Conservation (phyloP, 1,140 invertebrate genomes). For the Eurosta solidaginis region DNA sequence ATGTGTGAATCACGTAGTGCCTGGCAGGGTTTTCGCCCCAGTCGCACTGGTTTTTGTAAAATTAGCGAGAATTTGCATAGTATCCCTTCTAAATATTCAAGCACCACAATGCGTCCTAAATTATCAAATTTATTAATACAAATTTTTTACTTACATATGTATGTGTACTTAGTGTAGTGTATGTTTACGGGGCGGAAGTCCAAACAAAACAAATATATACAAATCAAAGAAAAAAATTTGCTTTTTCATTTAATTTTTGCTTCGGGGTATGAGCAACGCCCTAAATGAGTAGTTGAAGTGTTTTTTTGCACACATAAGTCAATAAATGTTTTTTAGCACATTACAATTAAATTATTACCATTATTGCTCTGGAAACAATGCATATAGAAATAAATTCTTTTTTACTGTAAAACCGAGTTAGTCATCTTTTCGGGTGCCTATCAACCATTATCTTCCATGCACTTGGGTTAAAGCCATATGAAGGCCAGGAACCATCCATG, state of each 20-base stretch:
- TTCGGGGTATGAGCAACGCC: neutral
- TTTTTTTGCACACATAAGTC: neutral
- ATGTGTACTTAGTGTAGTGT: too few species aligned
- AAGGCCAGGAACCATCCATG: too few species aligned
- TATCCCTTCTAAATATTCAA: neutral
- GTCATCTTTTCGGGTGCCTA: too few species aligned
- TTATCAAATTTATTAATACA: conserved; percentile 23
- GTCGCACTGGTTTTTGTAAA: neutral
- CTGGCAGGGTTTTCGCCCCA: neutral
- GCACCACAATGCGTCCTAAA: conserved; percentile 24
- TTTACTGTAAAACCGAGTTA: neutral
- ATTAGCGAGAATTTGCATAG: neutral
- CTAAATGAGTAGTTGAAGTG: neutral
- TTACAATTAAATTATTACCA: neutral
- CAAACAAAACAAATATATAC: neutral
- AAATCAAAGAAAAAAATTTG: neutral
- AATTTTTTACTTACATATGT: too few species aligned
- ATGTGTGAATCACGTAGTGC: neutral
- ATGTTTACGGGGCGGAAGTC: neutral
- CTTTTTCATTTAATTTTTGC: neutral
- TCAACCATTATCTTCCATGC: too few species aligned
- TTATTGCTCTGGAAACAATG: neutral
- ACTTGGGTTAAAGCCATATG: too few species aligned
- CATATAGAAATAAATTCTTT: neutral
- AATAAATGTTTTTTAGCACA: neutral